Evolutionary conservation across 2,888 invertebrate species (phyloP).

Genomic region (Drymonia ruficornis): DNA sequence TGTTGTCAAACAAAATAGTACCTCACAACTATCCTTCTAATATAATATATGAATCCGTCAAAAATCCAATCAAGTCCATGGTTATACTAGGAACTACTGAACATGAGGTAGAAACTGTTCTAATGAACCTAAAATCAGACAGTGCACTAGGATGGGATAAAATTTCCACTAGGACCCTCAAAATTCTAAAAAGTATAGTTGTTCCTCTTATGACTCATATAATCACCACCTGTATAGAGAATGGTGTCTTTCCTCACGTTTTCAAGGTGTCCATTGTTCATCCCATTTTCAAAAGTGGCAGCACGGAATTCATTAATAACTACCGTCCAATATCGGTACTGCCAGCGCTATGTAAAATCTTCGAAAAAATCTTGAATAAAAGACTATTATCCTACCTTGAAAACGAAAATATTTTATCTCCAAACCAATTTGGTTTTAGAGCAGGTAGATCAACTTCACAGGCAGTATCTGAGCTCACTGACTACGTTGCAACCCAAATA

Average conservation of each 20-base stretch:
- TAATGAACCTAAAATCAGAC: background rate
- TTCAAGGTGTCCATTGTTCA: constrained; percentile 4
- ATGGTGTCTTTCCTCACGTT: background rate
- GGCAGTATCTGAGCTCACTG: too few relatives aligned
- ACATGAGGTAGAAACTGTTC: background rate
- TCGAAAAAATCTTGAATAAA: constrained; percentile 8
- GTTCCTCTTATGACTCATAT: background rate
- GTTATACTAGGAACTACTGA: background rate
- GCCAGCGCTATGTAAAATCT: constrained; percentile 6
- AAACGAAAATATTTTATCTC: background rate
- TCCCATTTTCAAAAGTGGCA: background rate
- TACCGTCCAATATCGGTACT: constrained; percentile 11
- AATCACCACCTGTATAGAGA: background rate
- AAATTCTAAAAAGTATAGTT: background rate
- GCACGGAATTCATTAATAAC: constrained; percentile 7
- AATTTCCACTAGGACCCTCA: background rate
- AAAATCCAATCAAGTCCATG: background rate
- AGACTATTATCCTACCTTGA: constrained; percentile 5
- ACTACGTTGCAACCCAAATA: too few relatives aligned
- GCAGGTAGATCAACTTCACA: constrained; percentile 5
- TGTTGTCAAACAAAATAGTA: background rate
- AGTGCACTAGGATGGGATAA: background rate
- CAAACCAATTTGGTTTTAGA: constrained; percentile 6
- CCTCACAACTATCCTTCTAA: too few relatives aligned
- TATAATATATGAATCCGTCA: background rate